Conservation (phyloP, 2,888 invertebrate genomes). For the Ectropis crepuscularia region DNA sequence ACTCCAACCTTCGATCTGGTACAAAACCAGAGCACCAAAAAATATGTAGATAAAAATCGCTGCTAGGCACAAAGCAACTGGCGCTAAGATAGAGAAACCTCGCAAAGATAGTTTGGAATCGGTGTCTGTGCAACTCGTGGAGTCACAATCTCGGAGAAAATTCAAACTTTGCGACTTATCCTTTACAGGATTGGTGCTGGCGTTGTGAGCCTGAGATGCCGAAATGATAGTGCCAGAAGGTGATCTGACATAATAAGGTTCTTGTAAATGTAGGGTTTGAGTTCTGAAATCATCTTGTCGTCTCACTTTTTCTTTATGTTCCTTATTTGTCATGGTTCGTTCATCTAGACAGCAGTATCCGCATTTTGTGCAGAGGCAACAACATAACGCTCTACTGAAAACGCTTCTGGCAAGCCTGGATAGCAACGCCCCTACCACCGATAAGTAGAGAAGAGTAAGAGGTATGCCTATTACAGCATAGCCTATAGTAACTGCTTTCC, state of each 20-base stretch:
- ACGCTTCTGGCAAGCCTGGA: slow-evolving; percentile 92
- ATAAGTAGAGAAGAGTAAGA: slow-evolving; percentile 93
- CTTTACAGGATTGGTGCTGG: slow-evolving; percentile 73
- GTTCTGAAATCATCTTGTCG: slow-evolving; percentile 87
- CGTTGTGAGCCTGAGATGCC: slow-evolving; percentile 79
- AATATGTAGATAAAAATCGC: slow-evolving; percentile 96
- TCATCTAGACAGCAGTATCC: slow-evolving; percentile 95
- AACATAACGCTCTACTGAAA: slow-evolving; percentile 92
- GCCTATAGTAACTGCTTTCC: slow-evolving; percentile 95
- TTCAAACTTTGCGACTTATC: slow-evolving; percentile 74
- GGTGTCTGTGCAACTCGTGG: slow-evolving; percentile 87
- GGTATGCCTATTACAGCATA: slow-evolving; percentile 96
- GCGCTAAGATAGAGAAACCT: slow-evolving; percentile 93
- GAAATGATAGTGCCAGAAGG: slow-evolving; percentile 82
- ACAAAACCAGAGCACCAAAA: slow-evolving; percentile 94
- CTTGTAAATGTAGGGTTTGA: slow-evolving; percentile 87
- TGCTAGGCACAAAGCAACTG: slow-evolving; percentile 93
- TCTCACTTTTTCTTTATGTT: slow-evolving; percentile 90
- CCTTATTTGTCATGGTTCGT: slow-evolving; percentile 92
- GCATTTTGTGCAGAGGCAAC: slow-evolving; percentile 94
- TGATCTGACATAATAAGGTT: slow-evolving; percentile 88
- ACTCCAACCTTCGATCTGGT: slow-evolving; percentile 96
- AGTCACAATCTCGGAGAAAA: slow-evolving; percentile 80
- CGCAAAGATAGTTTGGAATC: slow-evolving; percentile 88
- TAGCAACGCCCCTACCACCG: slow-evolving; percentile 93